phyloP scores from a whole-genome alignment of 1,140 invertebrate genomes.

The Caenorhabditis briggsae region DNA sequence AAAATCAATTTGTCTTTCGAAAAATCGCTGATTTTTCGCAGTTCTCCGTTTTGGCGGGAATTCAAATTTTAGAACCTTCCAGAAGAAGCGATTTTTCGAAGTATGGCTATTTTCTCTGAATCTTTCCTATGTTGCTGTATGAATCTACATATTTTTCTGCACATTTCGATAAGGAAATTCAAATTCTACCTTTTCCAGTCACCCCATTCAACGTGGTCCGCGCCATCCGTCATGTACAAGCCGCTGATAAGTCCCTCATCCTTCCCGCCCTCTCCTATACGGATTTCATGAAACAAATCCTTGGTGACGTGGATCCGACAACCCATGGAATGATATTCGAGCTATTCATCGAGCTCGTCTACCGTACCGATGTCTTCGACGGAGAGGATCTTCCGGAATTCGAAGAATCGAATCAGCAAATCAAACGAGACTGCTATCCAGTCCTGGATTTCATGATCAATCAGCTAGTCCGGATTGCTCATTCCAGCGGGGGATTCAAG shows the following conservation, averaged over 20 bases:
- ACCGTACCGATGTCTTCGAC: neutral
- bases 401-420: neutral
- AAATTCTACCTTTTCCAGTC: slow-evolving; percentile 34
- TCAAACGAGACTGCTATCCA: neutral
- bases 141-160: too few relatives aligned
- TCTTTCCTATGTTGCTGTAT: too few relatives aligned
- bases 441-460: slow-evolving; percentile 22
- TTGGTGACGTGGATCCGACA: slow-evolving; percentile 21
- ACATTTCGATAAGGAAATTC: too few relatives aligned
- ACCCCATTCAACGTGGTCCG: slow-evolving; percentile 55
- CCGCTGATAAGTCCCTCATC: slow-evolving; percentile 45
- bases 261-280: slow-evolving; percentile 5
- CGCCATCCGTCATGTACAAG: slow-evolving; percentile 47
- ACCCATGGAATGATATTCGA: slow-evolving; percentile 48
- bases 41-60: too few relatives aligned
- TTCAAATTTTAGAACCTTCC: too few relatives aligned
- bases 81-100: too few relatives aligned
- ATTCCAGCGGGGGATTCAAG: neutral
- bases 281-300: slow-evolving; percentile 55
- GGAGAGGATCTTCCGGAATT: slow-evolving; percentile 10
- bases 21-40: too few relatives aligned
- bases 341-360: slow-evolving; percentile 15
- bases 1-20: too few relatives aligned
- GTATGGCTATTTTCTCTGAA: too few relatives aligned
- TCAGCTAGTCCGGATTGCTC: neutral